Percentiles rank a stretch among this genome's conserved stretches.
Evolutionary conservation across 1,140 invertebrate genomes (phyloP).

Genomic region (Ephestia elutella): DNA sequence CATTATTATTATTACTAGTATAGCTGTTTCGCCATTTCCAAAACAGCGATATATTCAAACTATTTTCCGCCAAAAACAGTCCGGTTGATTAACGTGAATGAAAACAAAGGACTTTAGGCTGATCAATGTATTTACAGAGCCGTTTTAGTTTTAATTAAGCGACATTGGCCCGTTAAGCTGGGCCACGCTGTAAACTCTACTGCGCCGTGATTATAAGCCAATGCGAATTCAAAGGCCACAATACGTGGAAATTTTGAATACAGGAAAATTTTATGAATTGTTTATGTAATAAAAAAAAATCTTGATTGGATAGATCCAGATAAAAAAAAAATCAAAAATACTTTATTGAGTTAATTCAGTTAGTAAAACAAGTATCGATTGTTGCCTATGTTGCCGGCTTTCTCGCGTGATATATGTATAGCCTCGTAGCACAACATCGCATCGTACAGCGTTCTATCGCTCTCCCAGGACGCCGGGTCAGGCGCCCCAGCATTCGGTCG

Average conservation of each 20-base stretch:
- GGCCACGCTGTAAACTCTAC: conserved; percentile 53
- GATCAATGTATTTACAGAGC: conserved; percentile 50
- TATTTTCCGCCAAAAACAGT: conserved; percentile 19
- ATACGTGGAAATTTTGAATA: background rate
- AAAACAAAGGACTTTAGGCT: conserved; percentile 30
- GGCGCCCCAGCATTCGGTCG: conserved; percentile 60
- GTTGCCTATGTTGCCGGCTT: too few species aligned
- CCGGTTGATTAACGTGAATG: conserved; percentile 31
- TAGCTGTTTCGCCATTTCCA: background rate
- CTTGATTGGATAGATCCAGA: too few species aligned
- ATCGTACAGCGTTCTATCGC: too few species aligned
- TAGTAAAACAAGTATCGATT: too few species aligned
- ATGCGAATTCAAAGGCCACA: conserved; percentile 29
- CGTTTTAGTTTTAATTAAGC: conserved; percentile 70
- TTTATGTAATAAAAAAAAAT: too few species aligned
- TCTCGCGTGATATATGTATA: too few species aligned
- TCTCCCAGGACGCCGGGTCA: too few species aligned
- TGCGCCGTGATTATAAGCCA: conserved; percentile 52
- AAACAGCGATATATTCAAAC: background rate
- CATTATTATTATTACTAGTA: too few species aligned
- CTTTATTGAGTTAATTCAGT: too few species aligned
- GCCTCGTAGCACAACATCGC: too few species aligned
- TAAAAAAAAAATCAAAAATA: too few species aligned
- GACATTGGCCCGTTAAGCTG: conserved; percentile 46
- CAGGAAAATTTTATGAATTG: too few species aligned